Evolutionary conservation across 2,888 invertebrate genomes (phyloP).

Genomic region (Drosophila borealis): DNA sequence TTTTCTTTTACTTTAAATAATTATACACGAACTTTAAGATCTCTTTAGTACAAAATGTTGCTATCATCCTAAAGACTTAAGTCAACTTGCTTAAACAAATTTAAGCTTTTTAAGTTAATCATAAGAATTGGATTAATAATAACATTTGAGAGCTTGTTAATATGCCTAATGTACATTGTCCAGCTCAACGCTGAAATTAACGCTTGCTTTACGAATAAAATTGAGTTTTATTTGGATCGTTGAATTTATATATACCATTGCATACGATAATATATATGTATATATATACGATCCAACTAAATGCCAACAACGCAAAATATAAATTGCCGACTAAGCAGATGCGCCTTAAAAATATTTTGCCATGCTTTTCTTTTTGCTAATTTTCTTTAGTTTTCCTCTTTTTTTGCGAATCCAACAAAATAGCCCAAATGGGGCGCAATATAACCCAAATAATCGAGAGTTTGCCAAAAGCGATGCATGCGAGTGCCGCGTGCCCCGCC

Average conservation of each 20-base stretch:
- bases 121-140: background rate
- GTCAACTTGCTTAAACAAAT: too few species aligned
- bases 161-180: background rate
- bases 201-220: slow-evolving; percentile 26
- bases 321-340: slow-evolving; percentile 59
- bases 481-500: slow-evolving; percentile 65
- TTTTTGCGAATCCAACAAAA: slow-evolving; percentile 46
- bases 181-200: slow-evolving; percentile 16
- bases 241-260: background rate
- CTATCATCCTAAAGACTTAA: too few species aligned
- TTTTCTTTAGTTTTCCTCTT: slow-evolving; percentile 13
- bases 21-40: background rate
- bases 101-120: slow-evolving; percentile 15
- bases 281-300: slow-evolving; percentile 35
- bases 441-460: slow-evolving; percentile 38
- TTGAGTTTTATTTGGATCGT: slow-evolving; percentile 13
- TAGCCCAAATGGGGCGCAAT: slow-evolving; percentile 61
- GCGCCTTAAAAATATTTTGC: slow-evolving; percentile 53
- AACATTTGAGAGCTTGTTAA: slow-evolving; percentile 1
- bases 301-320: slow-evolving; percentile 75
- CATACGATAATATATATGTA: slow-evolving; percentile 26
- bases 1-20: slow-evolving; percentile 5
- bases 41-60: background rate
- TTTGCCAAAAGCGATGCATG: slow-evolving; percentile 67
- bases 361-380: slow-evolving; percentile 27